These are phyloP conservation scores for Lethenteron reissneri DNA, from an alignment of 2,113 vertebrate species.

Conservation along the genomic window DNA sequence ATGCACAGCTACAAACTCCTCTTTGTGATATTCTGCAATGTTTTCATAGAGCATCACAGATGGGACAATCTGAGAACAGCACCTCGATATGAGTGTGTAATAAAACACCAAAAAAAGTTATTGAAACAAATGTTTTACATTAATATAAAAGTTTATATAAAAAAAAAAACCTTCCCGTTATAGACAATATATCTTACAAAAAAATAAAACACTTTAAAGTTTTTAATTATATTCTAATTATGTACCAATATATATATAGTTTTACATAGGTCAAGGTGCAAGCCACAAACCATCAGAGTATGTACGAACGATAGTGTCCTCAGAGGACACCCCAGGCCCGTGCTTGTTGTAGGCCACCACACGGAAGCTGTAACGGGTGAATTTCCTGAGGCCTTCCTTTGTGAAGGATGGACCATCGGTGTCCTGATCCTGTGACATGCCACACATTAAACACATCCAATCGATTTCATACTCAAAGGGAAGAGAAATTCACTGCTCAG, in stretches of 20 bases:
- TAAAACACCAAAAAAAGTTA: conserved; percentile 2
- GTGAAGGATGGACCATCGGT: conserved; percentile 41
- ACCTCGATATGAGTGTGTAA: background rate
- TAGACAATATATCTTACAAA: background rate
- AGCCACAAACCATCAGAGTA: conserved; percentile 53
- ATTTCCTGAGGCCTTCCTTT: conserved; percentile 56
- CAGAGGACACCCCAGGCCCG: conserved; percentile 73
- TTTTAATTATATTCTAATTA: background rate
- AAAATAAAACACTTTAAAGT: background rate
- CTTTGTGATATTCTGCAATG: too few relatives aligned
- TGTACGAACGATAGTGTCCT: conserved; percentile 47
- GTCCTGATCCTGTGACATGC: conserved; percentile 42
- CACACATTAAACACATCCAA: too few relatives aligned
- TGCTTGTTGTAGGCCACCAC: conserved; percentile 92
- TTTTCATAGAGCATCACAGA: too few relatives aligned
- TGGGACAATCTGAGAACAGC: too few relatives aligned
- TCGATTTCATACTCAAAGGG: too few relatives aligned
- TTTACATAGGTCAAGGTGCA: too few relatives aligned
- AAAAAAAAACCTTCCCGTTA: background rate
- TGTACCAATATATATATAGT: too few relatives aligned
- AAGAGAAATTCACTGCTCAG: too few relatives aligned
- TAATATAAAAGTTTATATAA: background rate
- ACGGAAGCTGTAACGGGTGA: conserved; percentile 68
- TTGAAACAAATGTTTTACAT: background rate
- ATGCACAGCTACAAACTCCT: too few relatives aligned